phyloP scores from a whole-genome alignment of 2,888 invertebrate genomes.

The Dasypogon diadema region DNA sequence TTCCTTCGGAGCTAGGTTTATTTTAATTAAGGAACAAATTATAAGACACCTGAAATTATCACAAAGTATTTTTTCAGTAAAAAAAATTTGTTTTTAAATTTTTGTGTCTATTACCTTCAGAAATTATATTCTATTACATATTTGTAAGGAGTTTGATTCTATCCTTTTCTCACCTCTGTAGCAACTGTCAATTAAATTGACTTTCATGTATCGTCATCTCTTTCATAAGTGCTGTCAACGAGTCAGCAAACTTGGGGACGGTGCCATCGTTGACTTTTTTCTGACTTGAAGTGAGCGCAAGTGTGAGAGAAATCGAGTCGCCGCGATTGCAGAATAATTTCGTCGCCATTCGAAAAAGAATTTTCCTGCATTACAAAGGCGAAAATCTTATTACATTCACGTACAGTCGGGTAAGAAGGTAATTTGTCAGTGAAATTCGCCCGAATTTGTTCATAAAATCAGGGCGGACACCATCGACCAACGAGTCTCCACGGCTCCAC shows the following conservation, averaged over 20 bases:
- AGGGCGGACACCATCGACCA: constrained; percentile 39
- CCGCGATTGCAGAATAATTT: constrained; percentile 25
- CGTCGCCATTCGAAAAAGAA: constrained; percentile 45
- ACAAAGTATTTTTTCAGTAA: no score
- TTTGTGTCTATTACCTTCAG: background rate
- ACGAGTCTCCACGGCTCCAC: constrained; percentile 14
- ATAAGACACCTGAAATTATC: no score
- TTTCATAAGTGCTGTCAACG: constrained; percentile 6
- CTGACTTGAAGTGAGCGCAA: constrained; percentile 26
- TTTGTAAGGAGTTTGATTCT: background rate
- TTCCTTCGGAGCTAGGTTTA: no score
- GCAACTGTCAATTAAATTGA: background rate
- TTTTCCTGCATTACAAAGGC: background rate
- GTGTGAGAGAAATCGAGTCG: constrained; percentile 47
- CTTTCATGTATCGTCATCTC: background rate
- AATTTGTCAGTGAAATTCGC: constrained; percentile 9
- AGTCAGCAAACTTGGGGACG: constrained; percentile 31
- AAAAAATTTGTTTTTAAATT: no score
- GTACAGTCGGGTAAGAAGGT: background rate
- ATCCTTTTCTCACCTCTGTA: background rate
- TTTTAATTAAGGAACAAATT: no score
- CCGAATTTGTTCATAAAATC: constrained; percentile 11
- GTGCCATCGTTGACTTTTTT: constrained; percentile 41
- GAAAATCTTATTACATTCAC: constrained; percentile 6
- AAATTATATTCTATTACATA: background rate